phyloP scores from a whole-genome alignment of 64 coral and sea anemone species.

The Stylophora pistillata region DNA sequence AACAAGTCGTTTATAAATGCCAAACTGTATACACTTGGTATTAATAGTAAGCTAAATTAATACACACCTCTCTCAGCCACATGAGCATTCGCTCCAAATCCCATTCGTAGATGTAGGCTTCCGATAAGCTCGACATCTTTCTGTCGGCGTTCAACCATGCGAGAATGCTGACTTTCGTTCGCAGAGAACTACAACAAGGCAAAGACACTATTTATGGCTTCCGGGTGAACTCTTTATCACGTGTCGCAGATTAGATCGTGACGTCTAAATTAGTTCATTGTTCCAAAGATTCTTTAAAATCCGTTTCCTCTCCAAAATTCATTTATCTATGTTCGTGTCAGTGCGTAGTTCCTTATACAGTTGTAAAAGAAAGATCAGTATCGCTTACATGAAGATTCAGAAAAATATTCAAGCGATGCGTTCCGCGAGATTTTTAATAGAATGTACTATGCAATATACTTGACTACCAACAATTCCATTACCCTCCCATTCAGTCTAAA shows the following conservation, averaged over 20 bases:
- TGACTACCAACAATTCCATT: too few relatives aligned
- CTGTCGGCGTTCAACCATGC: background rate
- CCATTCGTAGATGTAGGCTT: constrained; percentile 9
- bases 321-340: too few relatives aligned
- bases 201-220: background rate
- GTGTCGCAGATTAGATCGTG: background rate
- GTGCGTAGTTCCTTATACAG: too few relatives aligned
- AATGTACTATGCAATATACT: too few relatives aligned
- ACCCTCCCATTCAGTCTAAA: too few relatives aligned
- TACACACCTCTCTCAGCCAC: constrained; percentile 23
- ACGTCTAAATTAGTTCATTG: background rate
- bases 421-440: too few relatives aligned
- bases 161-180: background rate
- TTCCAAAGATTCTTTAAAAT: background rate
- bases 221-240: constrained; percentile 19
- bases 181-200: background rate
- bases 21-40: background rate
- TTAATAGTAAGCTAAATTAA: background rate
- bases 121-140: constrained; percentile 31
- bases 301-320: background rate
- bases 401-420: too few relatives aligned
- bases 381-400: too few relatives aligned
- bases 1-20: background rate
- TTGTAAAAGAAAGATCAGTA: too few relatives aligned
- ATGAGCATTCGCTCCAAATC: background rate